Evolutionary conservation across 2,888 invertebrate species (phyloP), one percentile per base, ranked within the genome.

Genomic region (Hyposoter dolosus): DNA sequence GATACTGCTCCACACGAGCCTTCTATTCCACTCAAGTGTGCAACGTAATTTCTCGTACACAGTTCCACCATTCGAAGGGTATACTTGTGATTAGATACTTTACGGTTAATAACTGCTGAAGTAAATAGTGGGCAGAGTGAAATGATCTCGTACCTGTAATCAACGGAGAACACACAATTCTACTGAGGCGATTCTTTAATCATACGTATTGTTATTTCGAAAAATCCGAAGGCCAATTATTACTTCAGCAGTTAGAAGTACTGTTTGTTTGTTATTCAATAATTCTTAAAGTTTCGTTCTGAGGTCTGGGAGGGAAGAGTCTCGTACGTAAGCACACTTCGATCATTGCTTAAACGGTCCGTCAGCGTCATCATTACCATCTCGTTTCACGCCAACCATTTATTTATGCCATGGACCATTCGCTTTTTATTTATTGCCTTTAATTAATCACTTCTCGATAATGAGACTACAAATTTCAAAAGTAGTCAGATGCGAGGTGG

Each of bases 381-480:
- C 92, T 92, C 90, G 91, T 90, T 92, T 91, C 92, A 92, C 92
- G 92, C 93, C 92, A 93, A 91, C 92, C 92, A 93, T 93, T 93
- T 93, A 93, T 93, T 93, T 93, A 91, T 91, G 91, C 92, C 77
- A 88, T 90, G 89, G 90, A 91, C 90, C 90, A 89, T 89, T 40
- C 88, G 90, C 90, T 93, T 93, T 90, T 93, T 93, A 93, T 93
- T 93, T 93, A 93, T 93, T 92, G 93, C 91, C 91, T 91, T 92
- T 93, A 93, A 93, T 93, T 93, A 93, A 93, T 93, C 93, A 93
- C 93, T 92, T 91, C 93, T 93, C 92, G 93, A 93, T 93, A 93
- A 93, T 93, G 93, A 93, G 92, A 90, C 91, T 89, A 89, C 91
- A 89, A 89, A 12, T 56, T 23, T 28, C 12, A 5, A 60, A 60